Percentiles rank a stretch among this genome's conserved stretches.
phyloP scores from a whole-genome alignment of 2,888 invertebrate species.

The Vesta saturnalis region DNA sequence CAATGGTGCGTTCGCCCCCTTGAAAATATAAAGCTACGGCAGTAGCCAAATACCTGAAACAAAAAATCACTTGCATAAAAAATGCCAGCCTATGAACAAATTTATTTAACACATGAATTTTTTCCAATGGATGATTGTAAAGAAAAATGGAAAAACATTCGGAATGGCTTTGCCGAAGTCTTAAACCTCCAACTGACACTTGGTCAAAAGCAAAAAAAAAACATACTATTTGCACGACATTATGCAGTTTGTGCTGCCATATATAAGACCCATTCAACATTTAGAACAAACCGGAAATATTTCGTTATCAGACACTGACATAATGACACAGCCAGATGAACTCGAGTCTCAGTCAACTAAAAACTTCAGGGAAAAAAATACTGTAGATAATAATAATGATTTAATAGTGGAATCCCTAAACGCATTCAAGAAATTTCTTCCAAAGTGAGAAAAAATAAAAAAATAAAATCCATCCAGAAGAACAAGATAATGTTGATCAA shows the following conservation, averaged over 20 bases:
- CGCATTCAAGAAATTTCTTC: no score
- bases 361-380: no score
- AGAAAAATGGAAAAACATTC: not conserved
- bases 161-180: not conserved
- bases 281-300: not conserved
- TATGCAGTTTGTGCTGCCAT: constrained; percentile 2
- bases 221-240: not conserved
- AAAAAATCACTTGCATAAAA: not conserved
- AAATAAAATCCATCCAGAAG: no score
- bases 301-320: not conserved
- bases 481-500: no score
- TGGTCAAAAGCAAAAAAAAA: not conserved
- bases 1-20: not conserved
- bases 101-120: no score
- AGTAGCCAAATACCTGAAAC: constrained; percentile 8
- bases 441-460: no score
- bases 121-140: not conserved
- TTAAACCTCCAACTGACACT: no score
- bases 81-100: no score
- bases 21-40: not conserved
- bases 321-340: no score
- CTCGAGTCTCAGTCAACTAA: no score
- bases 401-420: not conserved
- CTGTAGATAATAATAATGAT: no score
- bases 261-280: not conserved